Base-by-base conservation (phyloP, 2,888 invertebrate species). In the Stictocephala bisonia region DNA sequence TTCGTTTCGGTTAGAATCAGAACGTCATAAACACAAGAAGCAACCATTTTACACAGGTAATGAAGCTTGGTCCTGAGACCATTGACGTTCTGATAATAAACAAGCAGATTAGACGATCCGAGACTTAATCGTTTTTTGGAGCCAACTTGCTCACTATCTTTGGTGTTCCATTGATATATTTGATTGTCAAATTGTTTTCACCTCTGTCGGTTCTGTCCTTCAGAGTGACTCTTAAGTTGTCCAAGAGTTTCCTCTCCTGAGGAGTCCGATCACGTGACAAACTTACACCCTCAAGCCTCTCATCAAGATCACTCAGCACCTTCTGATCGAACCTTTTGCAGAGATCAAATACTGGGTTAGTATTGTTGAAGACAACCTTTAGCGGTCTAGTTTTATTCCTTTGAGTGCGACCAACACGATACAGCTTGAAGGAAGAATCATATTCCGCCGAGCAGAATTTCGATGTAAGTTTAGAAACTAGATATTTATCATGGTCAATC, bases 21-120 rank as follows among this genome's bases (percentile, higher is more conserved):
- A 26, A 53, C n/a, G 26, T 53, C 53, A 53, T 26, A 53, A 1
- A 53, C 22, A 24, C 53, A 53, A 9, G 53, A 1, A 1, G 53
- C 24, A 4, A 53, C 53, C 6, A n/a, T 24, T 13, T 53, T 53
- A n/a, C 2, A 26, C 3, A 53, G 53, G 3, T 53, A 24, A 6
- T 53, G 26, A 1, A 53, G 13, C n/a, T 53, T 26, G 3, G 53
- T 53, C 26, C 53, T 3, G 26, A 53, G 53, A n/a, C 53, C 53
- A n/a, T 53, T 53, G 53, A 53, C 53, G 26, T 53, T 53, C 26
- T 53, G 53, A 26, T 53, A 53, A n/a, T 53, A 53, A 4, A 53
- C 53, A 2, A 26, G 53, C 3, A 53, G 53, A 26, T 53, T 53
- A 13, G 26, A 3, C n/a, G 26, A 53, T 26, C 26, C 53, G 53